Evolutionary conservation across 2,888 invertebrate genomes (phyloP).

Genomic region (Pollenia griseotomentosa): DNA sequence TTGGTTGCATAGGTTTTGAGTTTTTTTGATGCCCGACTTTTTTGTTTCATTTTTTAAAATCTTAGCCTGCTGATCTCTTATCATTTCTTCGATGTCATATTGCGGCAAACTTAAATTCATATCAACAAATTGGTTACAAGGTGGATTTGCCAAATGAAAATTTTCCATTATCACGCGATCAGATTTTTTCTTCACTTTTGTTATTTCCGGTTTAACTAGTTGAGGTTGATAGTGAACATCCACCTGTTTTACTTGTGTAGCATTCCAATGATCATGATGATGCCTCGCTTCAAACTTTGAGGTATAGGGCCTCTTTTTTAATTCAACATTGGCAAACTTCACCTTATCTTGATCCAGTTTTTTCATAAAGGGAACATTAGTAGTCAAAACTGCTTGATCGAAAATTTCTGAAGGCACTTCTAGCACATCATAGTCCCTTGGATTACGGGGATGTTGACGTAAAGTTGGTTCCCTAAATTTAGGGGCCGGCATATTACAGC

Average conservation of each 20-base stretch:
- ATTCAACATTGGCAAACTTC: constrained; percentile 77
- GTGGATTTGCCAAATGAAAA: constrained; percentile 79
- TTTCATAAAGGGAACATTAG: constrained; percentile 77
- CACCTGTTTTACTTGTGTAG: constrained; percentile 79
- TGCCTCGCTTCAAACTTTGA: constrained; percentile 80
- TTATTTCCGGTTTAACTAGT: constrained; percentile 77
- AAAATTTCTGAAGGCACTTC: constrained; percentile 78
- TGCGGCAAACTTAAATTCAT: constrained; percentile 77
- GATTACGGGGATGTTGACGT: constrained; percentile 78
- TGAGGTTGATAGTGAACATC: constrained; percentile 80
- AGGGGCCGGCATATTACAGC: constrained; percentile 83
- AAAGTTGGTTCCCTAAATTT: constrained; percentile 80
- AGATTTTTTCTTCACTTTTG: constrained; percentile 70
- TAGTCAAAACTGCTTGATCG: constrained; percentile 75
- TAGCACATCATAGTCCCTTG: constrained; percentile 78
- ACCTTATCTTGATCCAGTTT: constrained; percentile 77
- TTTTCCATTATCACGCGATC: constrained; percentile 73
- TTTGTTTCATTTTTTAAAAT: constrained; percentile 14
- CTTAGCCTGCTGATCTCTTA: constrained; percentile 73
- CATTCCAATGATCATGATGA: constrained; percentile 82
- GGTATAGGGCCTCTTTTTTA: constrained; percentile 78
- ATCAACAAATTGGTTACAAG: constrained; percentile 76
- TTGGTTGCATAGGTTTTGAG: constrained; percentile 75
- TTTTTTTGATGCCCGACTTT: constrained; percentile 60
- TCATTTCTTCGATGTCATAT: constrained; percentile 77